Percentiles rank a stretch among this genome's conserved stretches.
These are phyloP conservation scores for Ephydatia muelleri DNA, from an alignment of 37 sponge, comb jelly and placozoan genomes.

Conservation along the genomic window DNA sequence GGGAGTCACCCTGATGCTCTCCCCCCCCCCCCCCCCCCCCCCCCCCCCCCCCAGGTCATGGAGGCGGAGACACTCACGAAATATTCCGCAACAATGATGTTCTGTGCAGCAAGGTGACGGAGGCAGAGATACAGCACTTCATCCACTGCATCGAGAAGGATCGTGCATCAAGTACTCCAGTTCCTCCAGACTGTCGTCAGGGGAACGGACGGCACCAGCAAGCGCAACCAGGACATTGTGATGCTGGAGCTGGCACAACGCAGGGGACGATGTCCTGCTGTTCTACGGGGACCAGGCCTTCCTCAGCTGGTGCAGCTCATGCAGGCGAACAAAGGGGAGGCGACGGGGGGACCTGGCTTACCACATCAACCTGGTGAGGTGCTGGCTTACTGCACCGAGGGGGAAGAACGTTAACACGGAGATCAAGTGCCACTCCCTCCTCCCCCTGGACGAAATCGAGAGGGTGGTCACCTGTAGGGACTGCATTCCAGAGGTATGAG, in stretches of 20 bases:
- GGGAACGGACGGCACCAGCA: slow-evolving; percentile 50
- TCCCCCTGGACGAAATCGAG: slow-evolving; percentile 92
- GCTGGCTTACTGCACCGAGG: slow-evolving; percentile 91
- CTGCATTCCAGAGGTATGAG: slow-evolving; percentile 87
- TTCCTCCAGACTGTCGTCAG: slow-evolving; percentile 94
- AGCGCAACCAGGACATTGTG: slow-evolving; percentile 90
- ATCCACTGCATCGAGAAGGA: slow-evolving; percentile 90
- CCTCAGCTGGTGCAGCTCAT: slow-evolving; percentile 77
- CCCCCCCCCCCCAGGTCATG: slow-evolving; percentile 52
- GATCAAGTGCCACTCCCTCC: slow-evolving; percentile 96
- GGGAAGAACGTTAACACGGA: slow-evolving; percentile 95
- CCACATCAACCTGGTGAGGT: slow-evolving; percentile 91
- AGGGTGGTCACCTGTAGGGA: slow-evolving; percentile 68
- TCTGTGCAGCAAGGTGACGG: slow-evolving; percentile 87
- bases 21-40: background rate
- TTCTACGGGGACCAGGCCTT: slow-evolving; percentile 88
- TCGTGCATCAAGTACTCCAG: slow-evolving; percentile 42
- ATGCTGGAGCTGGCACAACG: slow-evolving; percentile 90
- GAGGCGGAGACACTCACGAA: slow-evolving; percentile 90
- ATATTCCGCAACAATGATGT: slow-evolving; percentile 88
- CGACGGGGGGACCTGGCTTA: slow-evolving; percentile 68
- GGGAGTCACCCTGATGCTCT: background rate
- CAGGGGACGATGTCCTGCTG: slow-evolving; percentile 93
- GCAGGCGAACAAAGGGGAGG: slow-evolving; percentile 44
- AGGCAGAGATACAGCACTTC: slow-evolving; percentile 87